A percentile compares a stretch with the other conserved stretches of the same genome.
Conservation (phyloP, 2,888 invertebrate species). For the Acanthosoma haemorrhoidale region DNA sequence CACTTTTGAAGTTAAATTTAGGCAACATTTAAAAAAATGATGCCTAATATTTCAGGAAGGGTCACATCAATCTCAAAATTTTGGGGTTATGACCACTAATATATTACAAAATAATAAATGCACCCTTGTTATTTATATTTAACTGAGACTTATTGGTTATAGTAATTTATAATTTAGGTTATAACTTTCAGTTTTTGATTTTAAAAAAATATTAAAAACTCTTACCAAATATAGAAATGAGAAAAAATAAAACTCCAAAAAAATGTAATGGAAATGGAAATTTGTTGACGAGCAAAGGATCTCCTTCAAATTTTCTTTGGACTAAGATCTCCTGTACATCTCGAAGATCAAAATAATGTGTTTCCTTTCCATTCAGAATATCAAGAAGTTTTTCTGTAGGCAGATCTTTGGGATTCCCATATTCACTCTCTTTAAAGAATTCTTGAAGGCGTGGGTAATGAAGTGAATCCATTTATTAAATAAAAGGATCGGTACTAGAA, state of each 20-base stretch:
- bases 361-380: conserved; percentile 28
- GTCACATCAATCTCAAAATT: no score
- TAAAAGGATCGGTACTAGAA: no score
- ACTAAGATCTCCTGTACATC: conserved; percentile 32
- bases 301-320: not conserved
- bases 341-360: conserved; percentile 18
- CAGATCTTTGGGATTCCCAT: conserved; percentile 21
- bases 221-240: conserved; percentile 12
- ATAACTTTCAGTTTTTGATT: no score
- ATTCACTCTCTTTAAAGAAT: not conserved
- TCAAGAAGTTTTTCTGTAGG: conserved; percentile 27
- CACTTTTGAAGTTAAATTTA: no score
- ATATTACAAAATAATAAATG: no score
- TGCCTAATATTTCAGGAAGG: no score
- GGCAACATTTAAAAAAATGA: no score
- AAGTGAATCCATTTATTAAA: conserved; percentile 11
- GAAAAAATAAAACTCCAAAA: not conserved
- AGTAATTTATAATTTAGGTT: no score
- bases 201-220: not conserved
- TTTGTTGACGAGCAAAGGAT: not conserved
- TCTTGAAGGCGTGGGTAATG: conserved; percentile 30
- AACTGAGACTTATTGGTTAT: no score
- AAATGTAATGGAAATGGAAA: not conserved
- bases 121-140: no score
- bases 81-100: no score